Evolutionary conservation across 2,113 vertebrate genomes (phyloP).

Genomic region (Nibea albiflora): DNA sequence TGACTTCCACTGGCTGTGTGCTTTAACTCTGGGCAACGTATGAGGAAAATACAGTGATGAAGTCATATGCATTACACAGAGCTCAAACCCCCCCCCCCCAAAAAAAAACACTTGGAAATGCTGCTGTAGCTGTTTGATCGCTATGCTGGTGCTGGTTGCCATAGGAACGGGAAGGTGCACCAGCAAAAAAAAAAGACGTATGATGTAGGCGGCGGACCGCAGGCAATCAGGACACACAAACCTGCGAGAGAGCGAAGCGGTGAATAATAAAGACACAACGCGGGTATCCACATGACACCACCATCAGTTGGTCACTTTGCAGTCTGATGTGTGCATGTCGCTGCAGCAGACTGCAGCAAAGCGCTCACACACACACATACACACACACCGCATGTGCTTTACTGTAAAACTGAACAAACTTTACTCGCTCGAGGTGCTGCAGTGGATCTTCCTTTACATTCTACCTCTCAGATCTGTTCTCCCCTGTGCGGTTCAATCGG

Average conservation of each 20-base stretch:
- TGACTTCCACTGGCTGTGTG: background rate
- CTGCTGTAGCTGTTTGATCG: slow-evolving; percentile 67
- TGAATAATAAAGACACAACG: slow-evolving; percentile 49
- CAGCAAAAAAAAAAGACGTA: slow-evolving; percentile 39
- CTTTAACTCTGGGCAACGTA: slow-evolving; percentile 40
- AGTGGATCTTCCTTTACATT: background rate
- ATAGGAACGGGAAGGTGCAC: slow-evolving; percentile 77
- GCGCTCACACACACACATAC: background rate
- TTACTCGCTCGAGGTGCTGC: background rate
- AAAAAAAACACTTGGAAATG: slow-evolving; percentile 50
- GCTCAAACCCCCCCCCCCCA: slow-evolving; percentile 16
- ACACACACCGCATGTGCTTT: background rate
- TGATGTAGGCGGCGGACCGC: slow-evolving; percentile 70
- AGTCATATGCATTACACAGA: slow-evolving; percentile 60
- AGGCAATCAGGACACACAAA: slow-evolving; percentile 68
- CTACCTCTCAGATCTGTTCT: slow-evolving; percentile 4
- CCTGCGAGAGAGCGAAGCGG: slow-evolving; percentile 55
- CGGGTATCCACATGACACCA: slow-evolving; percentile 28
- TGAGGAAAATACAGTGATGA: slow-evolving; percentile 57
- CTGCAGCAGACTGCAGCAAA: slow-evolving; percentile 40
- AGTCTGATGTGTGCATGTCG: slow-evolving; percentile 2
- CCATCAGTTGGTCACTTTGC: slow-evolving; percentile 37
- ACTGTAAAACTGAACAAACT: background rate
- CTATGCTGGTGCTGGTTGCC: slow-evolving; percentile 68
- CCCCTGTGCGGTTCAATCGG: slow-evolving; percentile 20